Base-by-base conservation (phyloP, 1,140 invertebrate species). In the Brachionus angularis region DNA sequence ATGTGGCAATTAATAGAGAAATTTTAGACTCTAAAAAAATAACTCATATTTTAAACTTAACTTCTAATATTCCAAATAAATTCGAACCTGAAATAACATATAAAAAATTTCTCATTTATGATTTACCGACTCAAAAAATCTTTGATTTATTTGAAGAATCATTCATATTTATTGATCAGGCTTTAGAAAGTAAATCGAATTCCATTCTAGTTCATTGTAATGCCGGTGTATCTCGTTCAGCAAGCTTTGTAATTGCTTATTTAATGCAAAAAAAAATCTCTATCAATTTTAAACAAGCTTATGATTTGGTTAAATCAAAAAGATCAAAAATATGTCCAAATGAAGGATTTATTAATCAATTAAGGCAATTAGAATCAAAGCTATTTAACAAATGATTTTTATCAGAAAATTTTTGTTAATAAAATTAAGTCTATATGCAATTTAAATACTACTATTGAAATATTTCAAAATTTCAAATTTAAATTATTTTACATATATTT, bases 191-290 rank as follows among this genome's bases (percentile, higher is more conserved):
- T 25, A 29, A 58, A 29, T 39, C 14, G 5, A 27, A 33, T n/a
- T 47, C 23, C 31, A 74, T 79, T n/a, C 73, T 80, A 18, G 76
- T 80, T 44, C 79, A 80, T 52, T 80, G 79, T 73, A 77, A 79
- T 53, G 78, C 78, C 7, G 79, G 79, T 5, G 73, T 79, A 14
- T 78, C 77, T 3, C 55, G 79, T n/a, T 76, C 78, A 16, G 74
- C 78, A 8, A 73, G 78, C 2, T 75, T 80, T 67, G 75, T 75
- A 8, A 77, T 79, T 33, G 78, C 75, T 5, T 79, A 80, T 73
- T 72, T 80, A 5, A 80, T 80, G 75, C 16, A 29, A 8, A 70
- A 64, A 18, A 31, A 47, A 18, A 29, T 31, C 3, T 39, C 61
- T 2, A 14, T 27, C 16, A 29, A 14, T 31, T 46, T 46, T 7